Percentiles rank a stretch among this genome's conserved stretches.
Conservation (phyloP, 2,888 invertebrate genomes). For the Philereme transversata region DNA sequence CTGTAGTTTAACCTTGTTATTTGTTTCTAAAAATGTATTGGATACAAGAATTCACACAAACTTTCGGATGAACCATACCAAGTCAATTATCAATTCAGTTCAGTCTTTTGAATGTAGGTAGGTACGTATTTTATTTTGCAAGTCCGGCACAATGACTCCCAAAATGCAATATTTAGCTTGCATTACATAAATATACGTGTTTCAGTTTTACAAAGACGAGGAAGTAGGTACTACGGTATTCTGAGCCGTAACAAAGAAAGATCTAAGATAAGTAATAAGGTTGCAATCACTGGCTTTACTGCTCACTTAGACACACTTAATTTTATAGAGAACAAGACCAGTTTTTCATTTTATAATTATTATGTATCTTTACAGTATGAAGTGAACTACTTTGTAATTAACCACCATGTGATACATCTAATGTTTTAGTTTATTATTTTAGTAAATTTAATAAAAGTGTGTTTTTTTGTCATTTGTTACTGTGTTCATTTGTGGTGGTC, state of each 20-base stretch:
- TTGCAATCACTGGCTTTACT: constrained; percentile 10
- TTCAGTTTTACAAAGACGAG: constrained; percentile 22
- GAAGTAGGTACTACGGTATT: constrained; percentile 17
- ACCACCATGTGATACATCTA: too few species aligned
- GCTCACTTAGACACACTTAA: background rate
- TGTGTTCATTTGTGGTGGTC: too few species aligned
- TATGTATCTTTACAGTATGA: too few species aligned
- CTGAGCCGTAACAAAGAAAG: constrained; percentile 16
- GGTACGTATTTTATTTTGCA: background rate
- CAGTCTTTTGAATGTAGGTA: background rate
- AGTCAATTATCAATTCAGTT: background rate
- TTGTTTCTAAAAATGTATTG: too few species aligned
- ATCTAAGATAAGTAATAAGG: constrained; percentile 21
- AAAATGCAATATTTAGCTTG: constrained; percentile 5
- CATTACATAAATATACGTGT: constrained; percentile 23
- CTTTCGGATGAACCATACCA: background rate
- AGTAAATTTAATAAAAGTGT: too few species aligned
- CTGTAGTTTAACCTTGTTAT: too few species aligned
- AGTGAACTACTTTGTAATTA: too few species aligned
- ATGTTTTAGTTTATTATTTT: too few species aligned
- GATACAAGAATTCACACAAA: too few species aligned
- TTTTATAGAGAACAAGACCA: too few species aligned
- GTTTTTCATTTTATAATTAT: too few species aligned
- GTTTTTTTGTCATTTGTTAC: too few species aligned
- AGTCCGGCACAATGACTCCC: background rate